Evolutionary conservation across 2,888 invertebrate species (phyloP), one percentile per base, ranked within the genome.

Genomic region (Girardia tigrina): DNA sequence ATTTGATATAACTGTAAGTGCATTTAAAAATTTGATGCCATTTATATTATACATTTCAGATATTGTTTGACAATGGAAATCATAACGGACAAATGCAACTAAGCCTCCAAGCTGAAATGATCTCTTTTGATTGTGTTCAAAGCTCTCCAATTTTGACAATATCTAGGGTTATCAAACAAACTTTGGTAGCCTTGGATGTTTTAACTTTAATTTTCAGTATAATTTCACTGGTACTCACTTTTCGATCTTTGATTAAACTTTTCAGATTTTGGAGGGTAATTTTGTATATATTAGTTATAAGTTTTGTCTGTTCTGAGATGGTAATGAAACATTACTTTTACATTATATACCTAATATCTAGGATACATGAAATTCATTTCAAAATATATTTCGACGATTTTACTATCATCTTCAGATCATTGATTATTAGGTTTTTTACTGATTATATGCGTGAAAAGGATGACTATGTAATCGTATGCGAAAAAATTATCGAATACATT

Each of bases 71-170:
- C 83, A 97, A 97, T 84, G 88, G 88, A 80, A 91, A 92, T 82
- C 92, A 94, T 82, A 94, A 94, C 84, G 95, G 95, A 0, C 94
- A 94, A 84, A 90, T 95, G 88, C 83, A 90, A 28, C 84, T 95
- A 0, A 87, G 87, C 0, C 84, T 97, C 77, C 90, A 90, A 79
- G 89, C 92, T 0, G 89, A 89, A 79, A 89, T 92, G 0, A 86
- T 87, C 77, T 88, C 91, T 78, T 84, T 92, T 29, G 86, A 87
- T 78, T 93, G 94, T 81, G 20, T 36, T 20, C 0, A 20, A 20
- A 71, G 76, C 75, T 4, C 56, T 14, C 26, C 75, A 75, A 56
- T 23, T 2, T 20, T 56, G 23, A 74, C 29, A 72, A 75, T 23
- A 27, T 27, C 76, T 76, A 56, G 70, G 27, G 26, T 76, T 28